Evolutionary conservation across 2,113 vertebrate genomes (phyloP).

Genomic region (Limanda limanda): DNA sequence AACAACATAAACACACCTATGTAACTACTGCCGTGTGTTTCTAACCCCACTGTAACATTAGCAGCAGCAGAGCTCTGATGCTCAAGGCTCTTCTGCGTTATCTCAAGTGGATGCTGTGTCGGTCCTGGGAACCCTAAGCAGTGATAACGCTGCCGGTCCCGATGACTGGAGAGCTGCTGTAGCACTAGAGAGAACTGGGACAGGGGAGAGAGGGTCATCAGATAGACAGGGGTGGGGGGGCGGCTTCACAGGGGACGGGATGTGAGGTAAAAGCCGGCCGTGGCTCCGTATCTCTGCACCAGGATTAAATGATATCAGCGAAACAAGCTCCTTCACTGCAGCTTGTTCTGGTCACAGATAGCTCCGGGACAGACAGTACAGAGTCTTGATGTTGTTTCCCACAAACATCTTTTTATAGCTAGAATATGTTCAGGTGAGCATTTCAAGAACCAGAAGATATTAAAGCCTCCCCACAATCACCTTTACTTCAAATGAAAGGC

Average conservation of each 20-base stretch:
- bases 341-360: slow-evolving; percentile 36
- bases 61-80: slow-evolving; percentile 55
- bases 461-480: neutral
- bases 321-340: slow-evolving; percentile 35
- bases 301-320: slow-evolving; percentile 66
- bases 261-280: slow-evolving; percentile 32
- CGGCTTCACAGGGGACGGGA: slow-evolving; percentile 44
- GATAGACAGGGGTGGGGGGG: neutral
- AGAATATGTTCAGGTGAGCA: neutral
- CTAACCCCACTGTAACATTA: slow-evolving; percentile 31
- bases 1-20: neutral
- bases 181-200: slow-evolving; percentile 50
- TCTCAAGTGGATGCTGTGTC: slow-evolving; percentile 83
- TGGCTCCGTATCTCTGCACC: slow-evolving; percentile 45
- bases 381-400: slow-evolving; percentile 1
- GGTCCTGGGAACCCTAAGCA: slow-evolving; percentile 75
- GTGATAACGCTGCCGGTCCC: slow-evolving; percentile 76
- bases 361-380: slow-evolving; percentile 29
- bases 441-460: neutral
- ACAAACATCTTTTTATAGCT: slow-evolving; percentile 31
- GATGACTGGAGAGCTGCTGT: slow-evolving; percentile 67
- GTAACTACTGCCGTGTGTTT: slow-evolving; percentile 4
- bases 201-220: neutral
- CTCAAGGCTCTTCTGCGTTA: slow-evolving; percentile 71
- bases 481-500: too few relatives aligned